These are phyloP conservation scores for Rhimphoctona megacephalus DNA, from an alignment of 2,888 invertebrate genomes.

Conservation along the genomic window DNA sequence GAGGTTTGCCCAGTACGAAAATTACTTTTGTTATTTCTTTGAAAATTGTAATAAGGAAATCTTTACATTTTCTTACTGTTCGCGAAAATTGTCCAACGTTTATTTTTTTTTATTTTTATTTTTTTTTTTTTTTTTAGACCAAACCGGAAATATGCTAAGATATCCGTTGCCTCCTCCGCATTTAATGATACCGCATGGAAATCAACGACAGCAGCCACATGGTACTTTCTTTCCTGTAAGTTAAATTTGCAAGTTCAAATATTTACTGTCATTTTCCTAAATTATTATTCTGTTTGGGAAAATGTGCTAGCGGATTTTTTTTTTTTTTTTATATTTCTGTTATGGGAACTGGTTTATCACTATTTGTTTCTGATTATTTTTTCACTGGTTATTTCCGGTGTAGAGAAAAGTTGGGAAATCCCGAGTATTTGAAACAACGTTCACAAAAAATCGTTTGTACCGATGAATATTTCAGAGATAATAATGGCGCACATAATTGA, in stretches of 20 bases:
- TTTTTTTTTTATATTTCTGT: not conserved
- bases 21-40: conserved; percentile 6
- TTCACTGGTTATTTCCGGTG: not conserved
- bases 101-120: conserved; percentile 15
- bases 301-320: not conserved
- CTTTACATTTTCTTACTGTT: not conserved
- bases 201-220: conserved; percentile 80
- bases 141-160: conserved; percentile 78
- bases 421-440: not conserved
- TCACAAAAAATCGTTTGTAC: not conserved
- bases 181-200: conserved; percentile 79
- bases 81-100: not conserved
- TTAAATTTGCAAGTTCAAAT: conserved; percentile 34
- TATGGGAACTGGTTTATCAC: not conserved
- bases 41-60: conserved; percentile 58
- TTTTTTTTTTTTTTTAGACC: conserved; percentile 66
- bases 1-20: conserved; percentile 78
- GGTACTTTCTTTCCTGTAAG: conserved; percentile 81
- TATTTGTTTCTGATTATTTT: not conserved
- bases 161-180: conserved; percentile 81
- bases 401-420: not conserved
- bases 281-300: not conserved
- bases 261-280: not conserved
- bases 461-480: not conserved
- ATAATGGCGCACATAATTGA: not conserved